Evolutionary conservation across 2,113 vertebrate species (phyloP).

Genomic region (Silurus asotus): DNA sequence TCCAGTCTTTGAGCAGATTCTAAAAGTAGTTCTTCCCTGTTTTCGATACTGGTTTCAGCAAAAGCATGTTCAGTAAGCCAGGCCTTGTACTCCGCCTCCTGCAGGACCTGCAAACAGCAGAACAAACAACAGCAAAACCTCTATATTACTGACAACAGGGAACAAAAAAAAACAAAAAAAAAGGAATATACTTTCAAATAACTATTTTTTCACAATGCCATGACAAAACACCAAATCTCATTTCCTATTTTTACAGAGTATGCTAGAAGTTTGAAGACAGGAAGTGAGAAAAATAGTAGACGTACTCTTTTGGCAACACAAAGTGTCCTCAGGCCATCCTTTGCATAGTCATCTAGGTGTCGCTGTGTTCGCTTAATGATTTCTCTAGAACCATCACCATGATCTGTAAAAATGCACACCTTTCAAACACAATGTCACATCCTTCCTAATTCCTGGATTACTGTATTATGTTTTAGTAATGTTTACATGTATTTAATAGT

Average conservation of each 20-base stretch:
- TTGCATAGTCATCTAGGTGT: slow-evolving; percentile 87
- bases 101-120: slow-evolving; percentile 74
- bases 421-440: slow-evolving; percentile 13
- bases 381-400: slow-evolving; percentile 34
- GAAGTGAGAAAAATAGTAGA: slow-evolving; percentile 28
- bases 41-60: slow-evolving; percentile 92
- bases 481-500: neutral
- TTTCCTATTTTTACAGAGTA: neutral
- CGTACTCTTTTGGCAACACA: slow-evolving; percentile 90
- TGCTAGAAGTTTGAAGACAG: neutral
- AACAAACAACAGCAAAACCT: slow-evolving; percentile 18
- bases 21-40: slow-evolving; percentile 82
- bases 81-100: slow-evolving; percentile 80
- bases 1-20: slow-evolving; percentile 85
- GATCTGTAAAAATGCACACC: slow-evolving; percentile 18
- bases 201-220: neutral
- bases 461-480: neutral
- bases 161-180: neutral
- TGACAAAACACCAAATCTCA: neutral
- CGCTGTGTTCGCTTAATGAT: slow-evolving; percentile 80
- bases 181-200: neutral
- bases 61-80: slow-evolving; percentile 82
- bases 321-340: slow-evolving; percentile 86
- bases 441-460: neutral
- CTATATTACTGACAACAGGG: neutral